A percentile compares a stretch with the other conserved stretches of the same genome.
Evolutionary conservation across 2,113 vertebrate species (phyloP).

Genomic region (Crocuta crocuta): DNA sequence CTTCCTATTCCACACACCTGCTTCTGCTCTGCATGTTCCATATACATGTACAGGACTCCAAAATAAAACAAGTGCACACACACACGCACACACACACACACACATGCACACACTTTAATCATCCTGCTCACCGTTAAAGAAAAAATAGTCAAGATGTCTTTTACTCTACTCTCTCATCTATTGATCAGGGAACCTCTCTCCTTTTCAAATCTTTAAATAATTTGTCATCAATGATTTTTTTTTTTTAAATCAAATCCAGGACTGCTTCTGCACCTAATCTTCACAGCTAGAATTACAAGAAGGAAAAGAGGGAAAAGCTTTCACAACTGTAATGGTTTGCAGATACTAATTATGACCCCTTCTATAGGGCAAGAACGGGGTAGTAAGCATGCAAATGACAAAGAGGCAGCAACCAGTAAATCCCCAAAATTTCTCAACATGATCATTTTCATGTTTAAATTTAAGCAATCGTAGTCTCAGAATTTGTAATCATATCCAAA

Average conservation of each 20-base stretch:
- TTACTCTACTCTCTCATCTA: background rate
- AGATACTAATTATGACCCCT: background rate
- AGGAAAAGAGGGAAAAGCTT: background rate
- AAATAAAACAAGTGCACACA: background rate
- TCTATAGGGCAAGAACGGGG: background rate
- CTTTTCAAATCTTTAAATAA: slow-evolving; percentile 12
- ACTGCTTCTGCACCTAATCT: background rate
- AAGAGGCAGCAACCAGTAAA: slow-evolving; percentile 1
- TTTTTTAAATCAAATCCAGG: background rate
- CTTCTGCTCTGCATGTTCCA: background rate
- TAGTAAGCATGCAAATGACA: background rate
- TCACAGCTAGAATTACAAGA: background rate
- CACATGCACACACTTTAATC: background rate
- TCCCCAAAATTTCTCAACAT: slow-evolving; percentile 19
- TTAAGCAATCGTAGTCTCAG: slow-evolving; percentile 24
- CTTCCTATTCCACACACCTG: background rate
- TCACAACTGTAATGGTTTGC: background rate
- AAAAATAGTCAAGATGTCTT: background rate
- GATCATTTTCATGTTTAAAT: slow-evolving; percentile 37
- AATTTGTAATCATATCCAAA: slow-evolving; percentile 48
- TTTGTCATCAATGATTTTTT: background rate
- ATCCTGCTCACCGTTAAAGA: background rate
- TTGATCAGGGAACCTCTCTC: background rate
- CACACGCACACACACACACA: background rate
- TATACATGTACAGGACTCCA: background rate